A percentile compares a stretch with the other conserved stretches of the same genome.
Conservation (phyloP, 2,113 vertebrate species). For the Gymnogyps californianus region DNA sequence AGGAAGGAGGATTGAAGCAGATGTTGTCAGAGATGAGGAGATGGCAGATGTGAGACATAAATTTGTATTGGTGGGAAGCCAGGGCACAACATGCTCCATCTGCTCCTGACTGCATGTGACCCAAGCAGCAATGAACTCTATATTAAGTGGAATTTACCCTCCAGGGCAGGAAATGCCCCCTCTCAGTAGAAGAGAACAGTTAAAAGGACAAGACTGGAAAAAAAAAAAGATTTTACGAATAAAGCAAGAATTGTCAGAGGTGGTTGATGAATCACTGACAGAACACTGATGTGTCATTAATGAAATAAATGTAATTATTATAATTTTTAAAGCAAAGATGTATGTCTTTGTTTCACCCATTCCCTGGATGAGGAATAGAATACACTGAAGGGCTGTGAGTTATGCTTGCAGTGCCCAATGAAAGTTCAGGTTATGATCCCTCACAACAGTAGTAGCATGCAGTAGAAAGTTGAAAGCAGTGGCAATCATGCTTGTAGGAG, state of each 20-base stretch:
- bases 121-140: background rate
- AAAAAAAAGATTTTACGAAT: rapidly evolving
- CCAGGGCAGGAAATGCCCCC: background rate
- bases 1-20: background rate
- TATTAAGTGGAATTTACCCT: background rate
- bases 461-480: background rate
- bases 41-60: constrained; percentile 8
- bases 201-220: background rate
- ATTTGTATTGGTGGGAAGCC: background rate
- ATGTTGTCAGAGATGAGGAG: background rate
- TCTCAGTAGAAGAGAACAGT: background rate
- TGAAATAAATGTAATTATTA: background rate
- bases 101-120: background rate
- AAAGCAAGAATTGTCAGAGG: background rate
- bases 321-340: background rate
- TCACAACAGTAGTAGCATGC: background rate
- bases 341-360: background rate
- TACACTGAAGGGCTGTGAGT: rapidly evolving
- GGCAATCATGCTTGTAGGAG: background rate
- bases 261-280: background rate
- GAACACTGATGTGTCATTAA: background rate
- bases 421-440: background rate
- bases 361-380: background rate
- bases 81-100: background rate
- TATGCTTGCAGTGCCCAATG: rapidly evolving